Conservation (phyloP, 2,113 vertebrate species). For the Speoplatyrhinus poulsoni region DNA sequence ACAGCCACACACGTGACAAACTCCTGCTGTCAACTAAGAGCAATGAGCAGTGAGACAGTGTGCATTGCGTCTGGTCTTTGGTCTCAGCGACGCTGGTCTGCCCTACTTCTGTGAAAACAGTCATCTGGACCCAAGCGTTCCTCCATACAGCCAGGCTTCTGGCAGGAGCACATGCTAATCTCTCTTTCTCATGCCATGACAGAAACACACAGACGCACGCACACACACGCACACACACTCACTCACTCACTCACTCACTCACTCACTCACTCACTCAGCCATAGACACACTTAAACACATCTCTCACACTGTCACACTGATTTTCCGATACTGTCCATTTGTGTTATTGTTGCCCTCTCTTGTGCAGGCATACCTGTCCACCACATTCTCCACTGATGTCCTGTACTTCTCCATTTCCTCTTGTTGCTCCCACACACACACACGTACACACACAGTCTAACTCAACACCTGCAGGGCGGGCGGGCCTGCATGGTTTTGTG, state of each 20-base stretch:
- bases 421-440: neutral
- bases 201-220: neutral
- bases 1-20: neutral
- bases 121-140: slow-evolving; percentile 40
- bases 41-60: slow-evolving; percentile 26
- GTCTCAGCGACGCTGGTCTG: slow-evolving; percentile 2
- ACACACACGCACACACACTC: neutral
- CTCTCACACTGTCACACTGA: neutral
- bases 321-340: neutral
- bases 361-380: too few species aligned
- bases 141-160: slow-evolving; percentile 36
- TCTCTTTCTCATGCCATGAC: slow-evolving; percentile 37
- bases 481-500: slow-evolving; percentile 34
- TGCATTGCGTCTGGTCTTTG: slow-evolving; percentile 25
- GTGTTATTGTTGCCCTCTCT: neutral
- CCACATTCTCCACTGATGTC: too few species aligned
- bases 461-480: slow-evolving; percentile 63
- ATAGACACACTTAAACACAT: neutral
- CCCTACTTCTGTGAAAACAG: slow-evolving; percentile 45
- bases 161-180: slow-evolving; percentile 43
- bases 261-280: slow-evolving; percentile 5
- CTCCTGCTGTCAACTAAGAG: slow-evolving; percentile 38
- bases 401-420: too few species aligned
- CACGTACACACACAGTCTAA: slow-evolving; percentile 26
- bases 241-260: slow-evolving; percentile 3